Base-by-base conservation (phyloP, 1,140 invertebrate species). In the Drosophila kurseongensis region DNA sequence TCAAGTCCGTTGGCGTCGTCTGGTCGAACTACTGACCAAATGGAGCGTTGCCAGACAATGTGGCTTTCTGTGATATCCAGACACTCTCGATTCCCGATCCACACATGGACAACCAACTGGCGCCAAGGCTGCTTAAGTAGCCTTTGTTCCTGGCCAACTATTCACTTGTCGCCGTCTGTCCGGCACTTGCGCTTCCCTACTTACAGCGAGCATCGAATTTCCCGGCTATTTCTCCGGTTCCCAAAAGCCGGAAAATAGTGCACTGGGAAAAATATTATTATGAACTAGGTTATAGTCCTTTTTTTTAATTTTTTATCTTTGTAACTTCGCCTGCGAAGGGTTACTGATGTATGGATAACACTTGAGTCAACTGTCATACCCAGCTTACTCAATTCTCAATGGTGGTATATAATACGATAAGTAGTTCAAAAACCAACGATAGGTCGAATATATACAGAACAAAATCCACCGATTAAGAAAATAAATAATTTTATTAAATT, bases 21-120 rank as follows among this genome's bases (percentile, higher is more conserved):
- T 88, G 75, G 61, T 18, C 69, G 48, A 56, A 32, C 35, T 44
- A 45, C 72, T 75, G 72, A 45, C 42, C 71, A 69, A 83, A 78
- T 77, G 78, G 81, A 88, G 84, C 75, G 80, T 83, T 88, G 79
- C 76, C 83, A 88, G 83, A 88, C 83, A 88, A 74, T 82, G 40
- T 83, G 84, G 83, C 83, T 86, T 68, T 32, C 29, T 6, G 29
- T 7, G 29, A 32, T 8, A 32, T 32, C 29, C 29, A 32, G 29
- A 32, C 29, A 32, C 29, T 7, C 29, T 32, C 29, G 29, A 32
- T 32, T 32, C 29, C 29, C 29, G 29, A 32, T 32, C 29, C 67
- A 71, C 67, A 71, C 65, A 71, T 69, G 66, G 41, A n/a, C 47
- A 71, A 42, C 27, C 47, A 71, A 42, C 58, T 79, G 79, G 79